Conservation (phyloP, 2,113 vertebrate genomes). For the Rhabdomys dilectus region DNA sequence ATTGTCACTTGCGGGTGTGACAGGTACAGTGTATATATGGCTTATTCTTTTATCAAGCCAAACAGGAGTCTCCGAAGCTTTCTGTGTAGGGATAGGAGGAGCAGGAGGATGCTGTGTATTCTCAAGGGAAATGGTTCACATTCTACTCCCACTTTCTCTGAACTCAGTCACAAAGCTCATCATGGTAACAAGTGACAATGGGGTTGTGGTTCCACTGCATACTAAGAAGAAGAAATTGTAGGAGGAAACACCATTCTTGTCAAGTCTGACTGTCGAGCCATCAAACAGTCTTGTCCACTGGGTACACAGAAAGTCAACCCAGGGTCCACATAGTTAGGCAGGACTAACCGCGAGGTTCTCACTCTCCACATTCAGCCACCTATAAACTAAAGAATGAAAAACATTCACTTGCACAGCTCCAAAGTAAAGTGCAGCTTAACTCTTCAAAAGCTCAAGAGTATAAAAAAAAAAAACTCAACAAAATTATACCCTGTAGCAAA, state of each 20-base stretch:
- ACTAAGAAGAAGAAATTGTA: not conserved
- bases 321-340: not conserved
- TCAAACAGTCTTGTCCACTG: not conserved
- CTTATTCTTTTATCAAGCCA: not conserved
- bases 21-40: fast-evolving
- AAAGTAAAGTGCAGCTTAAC: not conserved
- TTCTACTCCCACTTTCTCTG: not conserved
- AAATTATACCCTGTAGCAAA: not conserved
- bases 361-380: not conserved
- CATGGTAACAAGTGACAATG: not conserved
- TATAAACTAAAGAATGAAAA: constrained; percentile 13
- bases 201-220: not conserved
- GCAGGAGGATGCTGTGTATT: not conserved
- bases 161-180: not conserved
- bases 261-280: not conserved
- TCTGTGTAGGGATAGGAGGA: not conserved
- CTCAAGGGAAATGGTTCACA: not conserved
- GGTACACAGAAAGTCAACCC: not conserved
- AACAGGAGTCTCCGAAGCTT: not conserved
- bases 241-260: not conserved
- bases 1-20: not conserved
- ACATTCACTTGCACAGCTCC: not conserved
- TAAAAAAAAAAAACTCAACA: not conserved
- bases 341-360: not conserved
- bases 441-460: not conserved